Conservation (phyloP, 2,888 invertebrate species). For the Drosophila meridionalis region DNA sequence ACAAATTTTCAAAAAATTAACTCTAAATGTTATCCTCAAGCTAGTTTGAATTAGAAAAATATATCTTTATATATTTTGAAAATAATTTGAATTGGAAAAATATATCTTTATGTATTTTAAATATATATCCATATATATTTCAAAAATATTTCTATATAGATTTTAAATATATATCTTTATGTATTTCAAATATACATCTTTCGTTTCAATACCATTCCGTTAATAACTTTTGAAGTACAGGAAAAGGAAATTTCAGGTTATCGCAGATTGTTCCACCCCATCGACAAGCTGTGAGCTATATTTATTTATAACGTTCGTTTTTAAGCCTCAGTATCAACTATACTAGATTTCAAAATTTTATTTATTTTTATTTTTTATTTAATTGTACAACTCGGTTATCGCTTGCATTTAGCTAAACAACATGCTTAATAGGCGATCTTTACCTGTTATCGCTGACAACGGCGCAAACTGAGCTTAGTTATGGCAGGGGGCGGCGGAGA, state of each 20-base stretch:
- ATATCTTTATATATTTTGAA: no score
- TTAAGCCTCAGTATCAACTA: slow-evolving; percentile 8
- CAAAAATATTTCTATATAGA: no score
- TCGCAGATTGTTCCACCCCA: slow-evolving; percentile 1
- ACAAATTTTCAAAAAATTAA: neutral
- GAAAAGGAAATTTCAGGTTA: neutral
- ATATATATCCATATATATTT: no score
- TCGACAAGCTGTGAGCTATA: slow-evolving; percentile 22
- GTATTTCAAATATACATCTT: neutral
- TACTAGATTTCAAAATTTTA: neutral
- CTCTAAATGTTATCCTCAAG: neutral
- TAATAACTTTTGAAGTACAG: neutral
- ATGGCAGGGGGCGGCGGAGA: neutral
- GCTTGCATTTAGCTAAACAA: slow-evolving; percentile 14
- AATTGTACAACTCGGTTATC: slow-evolving; percentile 13
- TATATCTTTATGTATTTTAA: no score
- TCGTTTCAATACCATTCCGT: neutral
- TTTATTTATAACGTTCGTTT: slow-evolving; percentile 22
- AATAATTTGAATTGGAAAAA: no score
- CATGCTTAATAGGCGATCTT: slow-evolving; percentile 16
- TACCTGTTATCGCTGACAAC: slow-evolving; percentile 47
- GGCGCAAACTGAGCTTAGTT: slow-evolving; percentile 23
- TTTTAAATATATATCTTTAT: no score
- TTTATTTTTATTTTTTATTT: neutral
- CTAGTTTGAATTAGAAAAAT: no score